Base-by-base conservation (phyloP, 1,140 invertebrate species). In the Rhopalosiphum padi region DNA sequence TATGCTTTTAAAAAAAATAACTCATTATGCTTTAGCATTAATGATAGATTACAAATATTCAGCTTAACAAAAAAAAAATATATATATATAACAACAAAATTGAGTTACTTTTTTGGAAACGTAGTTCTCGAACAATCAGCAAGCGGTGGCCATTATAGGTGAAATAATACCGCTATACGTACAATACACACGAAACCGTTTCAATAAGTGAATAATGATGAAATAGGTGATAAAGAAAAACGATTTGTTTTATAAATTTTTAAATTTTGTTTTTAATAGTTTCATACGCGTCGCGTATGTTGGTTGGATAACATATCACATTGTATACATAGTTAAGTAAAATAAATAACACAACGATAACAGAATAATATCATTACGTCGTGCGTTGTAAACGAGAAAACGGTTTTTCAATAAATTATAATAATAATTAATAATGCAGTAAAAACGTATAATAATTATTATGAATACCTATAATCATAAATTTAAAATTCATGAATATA, bases 381-480 rank as follows among this genome's bases (percentile, higher is more conserved):
- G 60, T 77, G 30, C n/a, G 60, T 77, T 77, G n/a, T 77, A 77
- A 77, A n/a, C 15, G 48, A 18, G 15, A 77, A 77, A 77, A n/a
- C 30, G 22, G 5, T n/a, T 77, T 77, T 77, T 77, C 60, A 77
- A 77, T 68, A 68, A 68, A 68, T 68, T 77, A 77, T 77, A n/a
- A n/a, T 68, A 77, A 77, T 77, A 77, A 77, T n/a, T 77, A 77
- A 77, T 77, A 77, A n/a, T 77, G 60, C n/a, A 77, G n/a, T 77
- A 77, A 5, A 77, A 77, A 77, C n/a, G 30, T 77, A 77, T 77
- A n/a, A 77, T 77, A 77, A n/a, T 77, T 15, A n/a, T n/a, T 77
- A 77, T 77, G 15, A 22, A 53, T 53, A 68, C 8, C 41, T 41
- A 68, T n/a, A 68, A 68, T 68, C 60, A 68, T n/a, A 68, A n/a